These are phyloP conservation scores for Limanda limanda DNA, from an alignment of 2,113 vertebrate species.

Conservation along the genomic window DNA sequence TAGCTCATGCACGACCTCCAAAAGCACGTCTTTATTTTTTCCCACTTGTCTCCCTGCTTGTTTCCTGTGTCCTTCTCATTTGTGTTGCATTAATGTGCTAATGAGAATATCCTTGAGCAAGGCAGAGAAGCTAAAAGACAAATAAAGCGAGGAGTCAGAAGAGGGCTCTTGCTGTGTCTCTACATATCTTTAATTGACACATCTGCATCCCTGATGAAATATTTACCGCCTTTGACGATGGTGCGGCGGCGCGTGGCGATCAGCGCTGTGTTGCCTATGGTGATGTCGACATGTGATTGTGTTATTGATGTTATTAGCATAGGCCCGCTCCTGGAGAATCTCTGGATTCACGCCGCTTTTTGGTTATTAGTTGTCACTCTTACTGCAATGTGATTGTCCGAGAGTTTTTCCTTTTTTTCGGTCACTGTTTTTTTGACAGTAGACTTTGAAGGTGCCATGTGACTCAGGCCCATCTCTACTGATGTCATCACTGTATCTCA, in stretches of 20 bases:
- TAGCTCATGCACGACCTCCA: constrained; percentile 30
- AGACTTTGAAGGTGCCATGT: not conserved
- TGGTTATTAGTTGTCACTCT: not conserved
- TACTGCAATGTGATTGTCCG: constrained; percentile 3
- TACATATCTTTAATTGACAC: constrained; percentile 82
- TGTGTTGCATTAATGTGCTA: constrained; percentile 80
- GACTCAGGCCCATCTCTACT: not conserved
- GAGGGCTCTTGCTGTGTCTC: constrained; percentile 68
- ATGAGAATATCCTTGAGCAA: constrained; percentile 83
- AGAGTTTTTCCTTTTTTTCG: not conserved
- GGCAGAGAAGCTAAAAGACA: constrained; percentile 66
- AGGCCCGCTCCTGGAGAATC: constrained; percentile 25
- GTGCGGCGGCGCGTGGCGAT: constrained; percentile 64
- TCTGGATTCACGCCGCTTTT: constrained; percentile 3
- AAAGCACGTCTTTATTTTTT: constrained; percentile 60
- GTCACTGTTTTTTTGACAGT: not conserved
- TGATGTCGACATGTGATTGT: constrained; percentile 67
- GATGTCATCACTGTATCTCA: not conserved
- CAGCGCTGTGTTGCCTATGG: constrained; percentile 63
- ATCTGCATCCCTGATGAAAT: constrained; percentile 84
- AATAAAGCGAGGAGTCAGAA: constrained; percentile 67
- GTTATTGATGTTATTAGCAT: constrained; percentile 71
- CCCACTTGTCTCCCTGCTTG: constrained; percentile 45
- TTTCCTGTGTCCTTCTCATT: constrained; percentile 72
- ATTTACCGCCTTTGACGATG: constrained; percentile 77